phyloP scores from a whole-genome alignment of 1,140 invertebrate genomes.

The Neotoxoptera formosana region DNA sequence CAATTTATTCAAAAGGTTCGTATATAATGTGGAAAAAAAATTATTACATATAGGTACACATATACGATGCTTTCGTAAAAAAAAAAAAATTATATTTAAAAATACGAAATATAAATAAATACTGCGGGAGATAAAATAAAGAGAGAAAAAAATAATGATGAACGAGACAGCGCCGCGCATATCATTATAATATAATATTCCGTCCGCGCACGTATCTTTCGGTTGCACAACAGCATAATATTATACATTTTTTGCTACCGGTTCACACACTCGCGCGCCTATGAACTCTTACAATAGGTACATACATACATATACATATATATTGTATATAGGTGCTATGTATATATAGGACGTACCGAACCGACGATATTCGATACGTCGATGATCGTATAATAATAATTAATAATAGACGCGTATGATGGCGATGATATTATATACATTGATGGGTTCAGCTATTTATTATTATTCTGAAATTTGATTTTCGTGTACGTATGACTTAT shows the following conservation, averaged over 20 bases:
- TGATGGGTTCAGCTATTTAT: no score
- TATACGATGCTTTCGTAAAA: neutral
- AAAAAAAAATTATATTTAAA: slow-evolving; percentile 7
- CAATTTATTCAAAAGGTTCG: neutral
- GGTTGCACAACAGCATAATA: slow-evolving; percentile 29
- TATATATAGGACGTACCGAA: neutral
- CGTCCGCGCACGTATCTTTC: neutral
- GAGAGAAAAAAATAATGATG: neutral
- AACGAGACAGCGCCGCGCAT: neutral
- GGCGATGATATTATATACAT: no score
- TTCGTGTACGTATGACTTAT: neutral
- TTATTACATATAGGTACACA: no score
- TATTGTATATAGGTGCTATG: neutral
- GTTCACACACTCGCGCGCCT: neutral
- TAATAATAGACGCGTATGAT: neutral
- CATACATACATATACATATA: no score
- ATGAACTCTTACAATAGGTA: neutral
- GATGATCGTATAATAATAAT: neutral
- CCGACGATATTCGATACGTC: neutral
- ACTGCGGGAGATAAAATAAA: neutral
- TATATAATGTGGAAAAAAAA: neutral
- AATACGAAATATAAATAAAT: slow-evolving; percentile 37
- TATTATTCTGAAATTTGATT: neutral
- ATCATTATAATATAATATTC: neutral
- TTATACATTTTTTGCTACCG: slow-evolving; percentile 10